phyloP scores from a whole-genome alignment of 2,797 vertebrate species.

The Austrolebias charrua region DNA sequence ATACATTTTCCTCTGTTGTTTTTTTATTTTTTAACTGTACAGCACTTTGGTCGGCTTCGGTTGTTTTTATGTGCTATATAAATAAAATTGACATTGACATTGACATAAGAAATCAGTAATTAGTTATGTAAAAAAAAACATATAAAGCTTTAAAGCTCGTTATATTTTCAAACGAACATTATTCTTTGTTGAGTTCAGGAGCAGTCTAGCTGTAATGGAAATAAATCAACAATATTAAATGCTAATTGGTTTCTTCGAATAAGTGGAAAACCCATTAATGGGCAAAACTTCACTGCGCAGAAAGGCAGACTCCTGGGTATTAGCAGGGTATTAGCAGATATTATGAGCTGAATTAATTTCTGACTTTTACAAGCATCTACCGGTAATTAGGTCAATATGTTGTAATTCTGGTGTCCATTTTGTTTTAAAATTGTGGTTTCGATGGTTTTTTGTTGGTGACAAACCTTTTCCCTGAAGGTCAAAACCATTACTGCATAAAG shows the following conservation, averaged over 20 bases:
- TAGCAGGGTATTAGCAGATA: not conserved
- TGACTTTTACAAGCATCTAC: not conserved
- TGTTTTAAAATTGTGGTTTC: not conserved
- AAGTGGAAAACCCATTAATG: constrained; percentile 11
- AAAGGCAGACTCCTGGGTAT: constrained; percentile 6
- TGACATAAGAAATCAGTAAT: too few relatives aligned
- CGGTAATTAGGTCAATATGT: not conserved
- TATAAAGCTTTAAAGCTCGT: too few relatives aligned
- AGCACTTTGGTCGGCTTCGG: too few relatives aligned
- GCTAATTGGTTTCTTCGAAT: constrained; percentile 16
- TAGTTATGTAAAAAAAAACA: too few relatives aligned
- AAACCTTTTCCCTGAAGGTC: not conserved
- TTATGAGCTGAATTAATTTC: constrained; percentile 1
- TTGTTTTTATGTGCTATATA: too few relatives aligned
- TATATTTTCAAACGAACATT: constrained; percentile 5
- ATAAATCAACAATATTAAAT: constrained; percentile 18
- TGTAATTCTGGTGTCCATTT: not conserved
- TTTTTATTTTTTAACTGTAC: too few relatives aligned
- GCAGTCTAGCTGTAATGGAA: not conserved
- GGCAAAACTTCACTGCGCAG: constrained; percentile 16
- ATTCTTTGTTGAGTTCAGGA: not conserved
- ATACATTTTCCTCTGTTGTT: too few relatives aligned
- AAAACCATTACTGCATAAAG: not conserved
- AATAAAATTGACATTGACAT: too few relatives aligned
- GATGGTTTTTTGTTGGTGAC: not conserved